Base-by-base conservation (phyloP, 2,888 invertebrate genomes). In the Temnothorax unifasciatus region DNA sequence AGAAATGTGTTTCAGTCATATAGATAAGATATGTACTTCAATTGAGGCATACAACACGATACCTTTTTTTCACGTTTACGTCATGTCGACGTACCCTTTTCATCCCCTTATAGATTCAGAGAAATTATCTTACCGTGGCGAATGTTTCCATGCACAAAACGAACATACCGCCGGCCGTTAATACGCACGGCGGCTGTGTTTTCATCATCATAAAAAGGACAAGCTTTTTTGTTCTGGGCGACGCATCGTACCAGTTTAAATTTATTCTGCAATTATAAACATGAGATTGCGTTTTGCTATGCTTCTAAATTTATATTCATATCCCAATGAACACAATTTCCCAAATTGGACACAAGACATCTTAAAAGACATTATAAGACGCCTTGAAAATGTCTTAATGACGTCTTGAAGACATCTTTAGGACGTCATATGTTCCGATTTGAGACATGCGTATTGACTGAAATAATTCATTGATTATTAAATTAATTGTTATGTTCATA, bases 161-260 rank as follows among this genome's bases (percentile, higher is more conserved):
- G 38, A 83, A 83, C 50, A 83, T 64, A 47, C 76, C 76, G 13
- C 82, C 82, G 13, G 82, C 76, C 18, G 76, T 83, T 59, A 83
- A 57, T 18, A 74, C 38, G 15, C 77, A 83, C 3, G 82, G 82
- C 2, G 66, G 21, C 25, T 47, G 54, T 13, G 66, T 47, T 38
- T 47, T 63, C 64, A 83, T 66, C 64, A 83, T 57, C 82, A 76
- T 83, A n/a, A 83, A 57, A 52, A 47, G 61, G 57, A 83, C 5
- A 25, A 83, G 57, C 3, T 83, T 83, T 15, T 25, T 76, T 18
- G 76, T 83, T 59, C 57, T 83, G 3, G 21, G 47, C 29, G 82
- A 83, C 3, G 82, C 66, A 29, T 76, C 34, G 15, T 83, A 83
- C 66, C 76, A 76, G 8, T 64, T 83, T 21, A 76, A 76, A 57